phyloP scores from a whole-genome alignment of 2,113 vertebrate genomes.

The Heterochromis multidens region DNA sequence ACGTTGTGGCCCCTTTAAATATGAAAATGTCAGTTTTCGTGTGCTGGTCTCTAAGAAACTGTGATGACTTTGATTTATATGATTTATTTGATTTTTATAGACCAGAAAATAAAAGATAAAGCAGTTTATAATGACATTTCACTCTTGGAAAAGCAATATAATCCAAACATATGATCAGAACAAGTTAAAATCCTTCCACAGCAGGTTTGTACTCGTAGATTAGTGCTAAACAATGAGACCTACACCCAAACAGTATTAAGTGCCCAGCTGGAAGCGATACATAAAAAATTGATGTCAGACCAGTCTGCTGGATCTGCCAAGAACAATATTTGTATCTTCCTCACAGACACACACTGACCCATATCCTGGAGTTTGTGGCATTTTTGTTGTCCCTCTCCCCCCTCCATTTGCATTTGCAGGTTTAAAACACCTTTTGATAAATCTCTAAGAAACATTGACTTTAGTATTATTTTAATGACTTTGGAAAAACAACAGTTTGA shows the following conservation, averaged over 20 bases:
- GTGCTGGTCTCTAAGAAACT: background rate
- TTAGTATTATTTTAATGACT: background rate
- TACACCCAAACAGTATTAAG: background rate
- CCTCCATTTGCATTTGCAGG: too few relatives aligned
- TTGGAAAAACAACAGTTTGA: background rate
- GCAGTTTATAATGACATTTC: background rate
- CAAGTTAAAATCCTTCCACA: background rate
- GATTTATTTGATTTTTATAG: too few relatives aligned
- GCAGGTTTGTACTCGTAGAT: background rate
- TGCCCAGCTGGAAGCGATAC: background rate
- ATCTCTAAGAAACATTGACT: too few relatives aligned
- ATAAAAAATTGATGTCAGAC: slow-evolving; percentile 34
- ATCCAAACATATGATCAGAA: background rate
- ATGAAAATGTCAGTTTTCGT: too few relatives aligned
- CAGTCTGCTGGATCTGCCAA: background rate
- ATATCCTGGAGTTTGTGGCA: slow-evolving; percentile 2
- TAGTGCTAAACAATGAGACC: background rate
- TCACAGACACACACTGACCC: slow-evolving; percentile 9
- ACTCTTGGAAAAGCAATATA: background rate
- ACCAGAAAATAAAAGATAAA: background rate
- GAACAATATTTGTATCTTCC: background rate
- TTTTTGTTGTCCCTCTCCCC: background rate
- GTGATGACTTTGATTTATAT: background rate
- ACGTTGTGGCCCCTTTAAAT: too few relatives aligned
- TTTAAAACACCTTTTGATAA: too few relatives aligned